Evolutionary conservation across 2,797 vertebrate genomes (phyloP), one percentile per base, ranked within the genome.

Genomic region (Gephyroberyx darwinii): DNA sequence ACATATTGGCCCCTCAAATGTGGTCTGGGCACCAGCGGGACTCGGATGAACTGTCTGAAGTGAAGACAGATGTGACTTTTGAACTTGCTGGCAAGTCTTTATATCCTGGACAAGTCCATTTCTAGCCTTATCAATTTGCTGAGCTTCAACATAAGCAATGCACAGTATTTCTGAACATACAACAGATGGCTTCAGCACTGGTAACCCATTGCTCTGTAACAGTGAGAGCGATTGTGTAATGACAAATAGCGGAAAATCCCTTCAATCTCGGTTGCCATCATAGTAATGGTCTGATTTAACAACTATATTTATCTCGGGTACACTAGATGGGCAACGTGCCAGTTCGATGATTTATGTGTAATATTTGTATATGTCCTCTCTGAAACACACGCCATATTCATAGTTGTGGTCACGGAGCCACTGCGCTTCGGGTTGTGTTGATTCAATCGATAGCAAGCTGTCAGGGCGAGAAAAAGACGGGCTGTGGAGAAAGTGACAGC

Each of bases 281-380:
- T 58, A 81, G 0, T 33, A 68, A 75, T 2, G 47, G 13, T 74
- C 62, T 41, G 39, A 8, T 35, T 9, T 45, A 33, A 13, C n/a
- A 41, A 31, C 5, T 65, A 13, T 3, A 53, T 86, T 90, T 91
- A 91, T 92, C 92, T 92, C 2, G 90, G 91, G 52, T 90, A 90
- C n/a, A 88, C 80, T 16, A 77, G 58, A 22, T 82, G 78, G 41
- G 59, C 61, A 9, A 78, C 68, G 50, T 58, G 73, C 87, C 90
- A 86, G 58, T 74, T 71, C 76, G 81, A 20, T 22, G 78, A 81
- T 68, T 86, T 70, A 12, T 60, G 74, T 52, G 55, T 57, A 74
- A 43, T 72, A 41, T 75, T 78, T 72, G 69, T 76, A 68, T 51
- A 26, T 61, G 75, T 55, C 74, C 65, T 75, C 48, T 76, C 50